These are phyloP conservation scores for Thalpophila matura DNA, from an alignment of 2,888 invertebrate genomes.

Conservation along the genomic window DNA sequence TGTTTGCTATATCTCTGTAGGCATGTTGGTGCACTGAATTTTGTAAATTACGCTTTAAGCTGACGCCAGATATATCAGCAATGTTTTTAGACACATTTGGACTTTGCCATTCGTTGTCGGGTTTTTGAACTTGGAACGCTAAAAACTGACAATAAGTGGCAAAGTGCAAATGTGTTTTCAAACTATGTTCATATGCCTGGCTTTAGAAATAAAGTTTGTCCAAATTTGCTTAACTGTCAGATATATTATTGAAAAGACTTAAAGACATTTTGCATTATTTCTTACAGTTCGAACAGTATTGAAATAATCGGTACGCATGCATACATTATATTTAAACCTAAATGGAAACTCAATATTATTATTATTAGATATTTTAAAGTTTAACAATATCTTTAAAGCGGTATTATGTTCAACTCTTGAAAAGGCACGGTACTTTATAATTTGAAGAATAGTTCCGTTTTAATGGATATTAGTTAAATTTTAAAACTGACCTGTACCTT, in stretches of 20 bases:
- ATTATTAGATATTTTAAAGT: conserved; percentile 36
- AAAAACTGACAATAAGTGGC: too few relatives aligned
- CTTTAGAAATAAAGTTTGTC: conserved; percentile 71
- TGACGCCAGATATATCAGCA: too few relatives aligned
- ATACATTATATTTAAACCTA: conserved; percentile 66
- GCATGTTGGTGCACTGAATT: conserved; percentile 83
- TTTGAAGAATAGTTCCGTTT: conserved; percentile 14
- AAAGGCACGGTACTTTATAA: not conserved
- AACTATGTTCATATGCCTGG: too few relatives aligned
- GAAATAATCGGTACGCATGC: conserved; percentile 87
- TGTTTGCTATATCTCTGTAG: conserved; percentile 78
- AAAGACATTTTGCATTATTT: conserved; percentile 75
- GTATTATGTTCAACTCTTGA: not conserved
- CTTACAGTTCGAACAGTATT: conserved; percentile 83
- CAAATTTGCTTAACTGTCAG: conserved; percentile 65
- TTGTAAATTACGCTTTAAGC: conserved; percentile 76
- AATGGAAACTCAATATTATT: too few relatives aligned
- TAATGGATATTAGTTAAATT: conserved; percentile 44
- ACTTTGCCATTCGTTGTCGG: too few relatives aligned
- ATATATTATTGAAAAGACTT: conserved; percentile 68
- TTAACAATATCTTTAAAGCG: conserved; percentile 52
- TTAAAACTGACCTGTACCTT: conserved; percentile 20
- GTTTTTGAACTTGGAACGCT: too few relatives aligned
- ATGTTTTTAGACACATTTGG: too few relatives aligned
- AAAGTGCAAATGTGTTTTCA: too few relatives aligned